Conservation (phyloP, 2,888 invertebrate genomes). For the Drosophila austrosaltans region DNA sequence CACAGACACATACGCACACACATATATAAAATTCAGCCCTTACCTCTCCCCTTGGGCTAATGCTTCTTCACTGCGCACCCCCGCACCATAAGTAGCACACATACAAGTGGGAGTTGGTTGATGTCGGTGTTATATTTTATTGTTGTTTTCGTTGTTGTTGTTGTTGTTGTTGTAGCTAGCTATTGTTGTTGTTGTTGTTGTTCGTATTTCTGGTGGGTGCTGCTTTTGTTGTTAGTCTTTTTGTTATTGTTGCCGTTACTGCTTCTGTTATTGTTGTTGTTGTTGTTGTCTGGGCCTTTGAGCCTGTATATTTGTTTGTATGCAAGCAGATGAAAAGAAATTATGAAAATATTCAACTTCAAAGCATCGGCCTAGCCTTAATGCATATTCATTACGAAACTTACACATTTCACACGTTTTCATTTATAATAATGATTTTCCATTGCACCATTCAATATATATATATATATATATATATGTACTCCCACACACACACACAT, state of each 20-base stretch:
- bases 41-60: slow-evolving; percentile 60
- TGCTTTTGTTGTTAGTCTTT: neutral
- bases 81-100: slow-evolving; percentile 49
- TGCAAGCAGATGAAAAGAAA: slow-evolving; percentile 45
- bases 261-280: slow-evolving; percentile 41
- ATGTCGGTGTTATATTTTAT: slow-evolving; percentile 34
- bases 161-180: slow-evolving; percentile 29
- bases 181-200: slow-evolving; percentile 5
- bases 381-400: slow-evolving; percentile 46
- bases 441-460: slow-evolving; percentile 60
- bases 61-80: slow-evolving; percentile 59
- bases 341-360: slow-evolving; percentile 59
- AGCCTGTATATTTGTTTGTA: slow-evolving; percentile 9
- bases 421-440: slow-evolving; percentile 67
- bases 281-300: slow-evolving; percentile 42
- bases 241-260: neutral
- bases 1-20: too few relatives aligned
- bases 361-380: slow-evolving; percentile 38
- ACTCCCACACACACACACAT: slow-evolving; percentile 40
- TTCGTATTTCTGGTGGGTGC: slow-evolving; percentile 39
- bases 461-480: slow-evolving; percentile 47
- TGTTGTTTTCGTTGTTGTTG: slow-evolving; percentile 13
- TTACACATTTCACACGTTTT: slow-evolving; percentile 67
- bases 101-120: slow-evolving; percentile 69
- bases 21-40: slow-evolving; percentile 52